Evolutionary conservation across 2,888 invertebrate species (phyloP), one percentile per base, ranked within the genome.

Genomic region (Thalpophila matura): DNA sequence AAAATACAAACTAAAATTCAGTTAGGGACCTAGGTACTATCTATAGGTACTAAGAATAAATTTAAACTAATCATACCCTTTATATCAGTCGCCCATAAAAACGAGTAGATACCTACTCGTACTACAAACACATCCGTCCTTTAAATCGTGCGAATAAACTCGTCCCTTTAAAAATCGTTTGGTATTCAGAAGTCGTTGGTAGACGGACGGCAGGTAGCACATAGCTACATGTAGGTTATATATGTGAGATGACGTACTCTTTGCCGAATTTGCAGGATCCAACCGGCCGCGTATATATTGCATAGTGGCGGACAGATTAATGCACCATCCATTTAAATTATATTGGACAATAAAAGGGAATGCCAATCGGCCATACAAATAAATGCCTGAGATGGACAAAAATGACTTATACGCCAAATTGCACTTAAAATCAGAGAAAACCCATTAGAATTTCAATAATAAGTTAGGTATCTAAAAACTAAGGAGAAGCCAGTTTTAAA

Each of bases 131-230:
- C 59, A 75, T 72, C 72, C 74, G 72, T 66, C 64, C 55, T 70
- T 69, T 60, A 58, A 63, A 78, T 62, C 71, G 70, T 79, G 72
- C 66, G 46, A 68, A 79, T 68, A 72, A 74, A 74, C 68, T 62
- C 64, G 77, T 65, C 79, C 77, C 74, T 81, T 71, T 74, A 74
- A 74, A 80, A 82, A 74, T 75, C 61, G 62, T 79, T 86, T 85
- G 84, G 80, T 85, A 89, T 89, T 89, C 88, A 64, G 68, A 69
- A 72, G 68, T 66, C 83, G 86, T 85, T 77, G 70, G 74, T 55
- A 62, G 64, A 67, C 76, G 77, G 74, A 67, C 65, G 55, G 77
- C 87, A 89, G 90, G 89, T 88, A 87, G 38, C 79, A 77, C 55
- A 75, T 79, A 50, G 31, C 66, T 46, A 68, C 22, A 62, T 68